Evolutionary conservation across 1,140 invertebrate species (phyloP).

Genomic region (Solenopsis fugax): DNA sequence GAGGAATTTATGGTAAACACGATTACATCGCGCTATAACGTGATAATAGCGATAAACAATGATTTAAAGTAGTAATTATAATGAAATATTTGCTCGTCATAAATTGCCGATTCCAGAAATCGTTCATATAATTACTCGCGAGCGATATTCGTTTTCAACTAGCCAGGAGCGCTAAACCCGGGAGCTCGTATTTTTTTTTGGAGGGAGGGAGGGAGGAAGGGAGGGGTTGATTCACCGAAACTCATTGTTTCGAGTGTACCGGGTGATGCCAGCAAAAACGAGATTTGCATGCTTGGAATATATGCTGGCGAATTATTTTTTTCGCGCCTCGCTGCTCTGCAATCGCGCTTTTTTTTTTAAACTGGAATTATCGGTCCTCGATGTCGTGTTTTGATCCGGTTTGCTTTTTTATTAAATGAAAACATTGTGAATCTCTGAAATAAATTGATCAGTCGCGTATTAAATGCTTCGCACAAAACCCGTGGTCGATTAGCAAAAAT

Average conservation of each 20-base stretch:
- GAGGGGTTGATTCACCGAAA: constrained; percentile 38
- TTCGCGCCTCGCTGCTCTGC: constrained; percentile 45
- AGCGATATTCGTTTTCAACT: constrained; percentile 49
- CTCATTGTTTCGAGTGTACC: constrained; percentile 57
- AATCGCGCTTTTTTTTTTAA: constrained; percentile 28
- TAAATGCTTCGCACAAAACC: constrained; percentile 32
- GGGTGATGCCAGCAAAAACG: constrained; percentile 52
- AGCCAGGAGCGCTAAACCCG: constrained; percentile 22
- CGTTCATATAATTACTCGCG: constrained; percentile 57
- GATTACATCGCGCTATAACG: constrained; percentile 52
- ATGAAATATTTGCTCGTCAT: constrained; percentile 16
- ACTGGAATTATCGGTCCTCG: constrained; percentile 45
- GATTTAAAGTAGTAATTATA: constrained; percentile 52
- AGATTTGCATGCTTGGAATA: constrained; percentile 58
- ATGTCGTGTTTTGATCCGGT: constrained; percentile 52
- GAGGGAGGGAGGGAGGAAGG: too few relatives aligned
- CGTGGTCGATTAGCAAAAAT: constrained; percentile 48
- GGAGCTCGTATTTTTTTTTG: constrained; percentile 41
- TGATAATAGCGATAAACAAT: constrained; percentile 65
- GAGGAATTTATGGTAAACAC: constrained; percentile 69
- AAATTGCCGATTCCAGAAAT: constrained; percentile 50
- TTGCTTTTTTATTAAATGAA: constrained; percentile 62
- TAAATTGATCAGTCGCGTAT: constrained; percentile 58
- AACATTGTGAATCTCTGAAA: constrained; percentile 24
- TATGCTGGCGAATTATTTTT: constrained; percentile 57